These are phyloP conservation scores for Elanus axillaris DNA, from an alignment of 2,113 vertebrate species.

Conservation along the genomic window DNA sequence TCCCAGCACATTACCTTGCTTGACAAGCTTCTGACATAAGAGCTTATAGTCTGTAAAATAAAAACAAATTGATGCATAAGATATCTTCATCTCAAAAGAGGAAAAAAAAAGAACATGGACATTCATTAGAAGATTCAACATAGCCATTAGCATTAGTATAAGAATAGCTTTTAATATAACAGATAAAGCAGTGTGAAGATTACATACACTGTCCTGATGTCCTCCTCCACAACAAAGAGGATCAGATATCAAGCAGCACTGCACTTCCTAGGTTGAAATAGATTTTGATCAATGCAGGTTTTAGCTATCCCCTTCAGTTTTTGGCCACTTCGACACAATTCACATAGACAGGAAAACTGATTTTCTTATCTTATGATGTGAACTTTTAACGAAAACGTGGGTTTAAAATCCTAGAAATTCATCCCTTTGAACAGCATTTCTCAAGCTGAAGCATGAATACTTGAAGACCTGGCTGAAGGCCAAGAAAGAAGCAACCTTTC, in stretches of 20 bases:
- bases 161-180: background rate
- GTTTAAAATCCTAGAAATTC: background rate
- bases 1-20: slow-evolving; percentile 32
- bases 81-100: background rate
- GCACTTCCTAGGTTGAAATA: background rate
- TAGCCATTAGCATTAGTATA: background rate
- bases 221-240: background rate
- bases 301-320: background rate
- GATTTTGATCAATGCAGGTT: background rate
- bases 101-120: background rate
- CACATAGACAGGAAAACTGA: accelerated
- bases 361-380: background rate
- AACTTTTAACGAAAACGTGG: background rate
- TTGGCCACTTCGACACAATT: background rate
- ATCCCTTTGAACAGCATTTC: background rate
- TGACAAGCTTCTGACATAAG: slow-evolving; percentile 11
- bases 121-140: background rate
- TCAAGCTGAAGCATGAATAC: background rate
- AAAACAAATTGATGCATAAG: slow-evolving; percentile 4
- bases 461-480: background rate
- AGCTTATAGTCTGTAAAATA: slow-evolving; percentile 37
- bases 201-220: background rate
- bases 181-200: background rate
- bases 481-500: background rate
- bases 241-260: background rate